A percentile compares a stretch with the other conserved stretches of the same genome.
These are phyloP conservation scores for Acropora tenuis DNA, from an alignment of 64 coral and sea anemone species.

Conservation along the genomic window DNA sequence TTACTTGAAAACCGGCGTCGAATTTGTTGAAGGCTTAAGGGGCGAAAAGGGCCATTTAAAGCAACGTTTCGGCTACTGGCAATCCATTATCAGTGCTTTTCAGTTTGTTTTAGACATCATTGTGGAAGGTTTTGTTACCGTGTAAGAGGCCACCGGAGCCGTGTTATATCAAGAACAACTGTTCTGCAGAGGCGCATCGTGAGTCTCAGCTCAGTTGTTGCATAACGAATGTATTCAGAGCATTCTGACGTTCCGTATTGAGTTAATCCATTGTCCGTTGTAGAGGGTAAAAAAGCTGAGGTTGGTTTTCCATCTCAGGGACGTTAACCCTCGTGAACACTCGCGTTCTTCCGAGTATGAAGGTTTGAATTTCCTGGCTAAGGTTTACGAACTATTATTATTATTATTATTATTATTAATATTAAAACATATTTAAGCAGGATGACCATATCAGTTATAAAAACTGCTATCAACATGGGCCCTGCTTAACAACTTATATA, in stretches of 20 bases:
- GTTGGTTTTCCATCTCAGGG: conserved; percentile 63
- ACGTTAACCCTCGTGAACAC: conserved; percentile 45
- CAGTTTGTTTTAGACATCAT: neutral
- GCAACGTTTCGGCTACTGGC: neutral
- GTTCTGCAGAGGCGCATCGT: neutral
- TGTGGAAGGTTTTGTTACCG: neutral
- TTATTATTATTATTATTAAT: no score
- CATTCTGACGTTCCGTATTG: conserved; percentile 25
- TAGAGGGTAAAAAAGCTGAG: conserved; percentile 53
- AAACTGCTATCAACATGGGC: no score
- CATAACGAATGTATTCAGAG: neutral
- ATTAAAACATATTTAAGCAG: no score
- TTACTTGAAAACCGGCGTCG: neutral
- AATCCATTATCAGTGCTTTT: neutral
- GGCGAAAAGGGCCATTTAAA: conserved; percentile 13
- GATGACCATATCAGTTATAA: no score
- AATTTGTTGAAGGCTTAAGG: neutral
- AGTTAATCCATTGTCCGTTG: conserved; percentile 46
- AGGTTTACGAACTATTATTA: conserved; percentile 12
- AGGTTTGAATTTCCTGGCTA: conserved; percentile 44
- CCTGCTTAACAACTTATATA: neutral
- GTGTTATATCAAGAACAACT: neutral
- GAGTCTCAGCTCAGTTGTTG: neutral
- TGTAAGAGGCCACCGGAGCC: neutral
- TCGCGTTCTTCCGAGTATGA: conserved; percentile 53